Evolutionary conservation across 2,797 vertebrate genomes (phyloP).

Genomic region (Natrix natrix): DNA sequence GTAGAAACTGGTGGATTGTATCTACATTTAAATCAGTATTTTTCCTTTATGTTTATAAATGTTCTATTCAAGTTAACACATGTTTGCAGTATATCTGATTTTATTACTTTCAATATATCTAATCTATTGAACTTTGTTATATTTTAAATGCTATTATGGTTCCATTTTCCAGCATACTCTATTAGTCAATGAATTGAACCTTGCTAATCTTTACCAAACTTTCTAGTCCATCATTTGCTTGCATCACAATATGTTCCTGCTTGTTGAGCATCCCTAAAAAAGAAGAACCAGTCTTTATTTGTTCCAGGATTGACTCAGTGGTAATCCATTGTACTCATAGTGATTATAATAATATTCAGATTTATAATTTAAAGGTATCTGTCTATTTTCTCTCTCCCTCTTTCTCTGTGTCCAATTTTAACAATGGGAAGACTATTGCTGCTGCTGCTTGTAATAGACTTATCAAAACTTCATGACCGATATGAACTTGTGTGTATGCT

Average conservation of each 20-base stretch:
- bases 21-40: neutral
- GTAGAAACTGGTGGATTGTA: neutral
- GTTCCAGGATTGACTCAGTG: neutral
- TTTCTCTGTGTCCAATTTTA: neutral
- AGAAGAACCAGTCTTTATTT: neutral
- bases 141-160: neutral
- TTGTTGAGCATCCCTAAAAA: neutral
- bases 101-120: neutral
- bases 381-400: neutral
- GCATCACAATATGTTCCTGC: neutral
- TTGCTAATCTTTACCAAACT: neutral
- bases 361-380: neutral
- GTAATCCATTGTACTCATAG: neutral
- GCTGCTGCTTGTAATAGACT: neutral
- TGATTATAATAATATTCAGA: neutral
- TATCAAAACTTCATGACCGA: neutral
- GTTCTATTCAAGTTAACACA: neutral
- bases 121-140: neutral
- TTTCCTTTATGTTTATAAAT: neutral
- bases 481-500: neutral
- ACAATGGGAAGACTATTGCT: neutral
- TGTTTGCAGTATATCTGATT: neutral
- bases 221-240: neutral
- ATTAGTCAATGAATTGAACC: neutral
- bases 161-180: neutral